These are phyloP conservation scores for Zoroaster sp. DNA, from an alignment of 53 echinoderm and acorn worm species.

Conservation along the genomic window DNA sequence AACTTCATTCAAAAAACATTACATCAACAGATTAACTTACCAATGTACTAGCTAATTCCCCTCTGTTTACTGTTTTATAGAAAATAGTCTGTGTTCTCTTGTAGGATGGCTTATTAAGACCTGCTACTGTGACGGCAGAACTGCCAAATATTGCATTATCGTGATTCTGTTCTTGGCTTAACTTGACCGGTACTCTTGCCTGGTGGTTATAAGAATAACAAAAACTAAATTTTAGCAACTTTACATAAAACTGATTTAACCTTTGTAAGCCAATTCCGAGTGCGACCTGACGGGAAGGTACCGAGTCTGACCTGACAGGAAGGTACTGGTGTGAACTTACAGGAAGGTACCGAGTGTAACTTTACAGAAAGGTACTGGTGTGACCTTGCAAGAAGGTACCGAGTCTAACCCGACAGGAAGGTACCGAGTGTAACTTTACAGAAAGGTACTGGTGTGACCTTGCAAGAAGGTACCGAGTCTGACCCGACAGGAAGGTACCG, in stretches of 20 bases:
- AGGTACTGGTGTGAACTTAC: background rate
- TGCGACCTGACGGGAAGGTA: background rate
- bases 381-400: too few species aligned
- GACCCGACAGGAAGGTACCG: background rate
- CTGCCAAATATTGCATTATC: constrained; percentile 83
- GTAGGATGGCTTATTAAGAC: constrained; percentile 20
- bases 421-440: background rate
- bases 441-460: background rate
- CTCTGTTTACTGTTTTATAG: constrained; percentile 63
- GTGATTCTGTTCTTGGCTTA: constrained; percentile 62
- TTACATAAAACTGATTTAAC: too few species aligned
- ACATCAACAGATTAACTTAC: constrained; percentile 2
- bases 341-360: background rate
- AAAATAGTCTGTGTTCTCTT: constrained; percentile 36
- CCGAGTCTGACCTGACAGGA: background rate
- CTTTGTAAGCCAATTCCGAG: too few species aligned
- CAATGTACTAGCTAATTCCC: constrained; percentile 47
- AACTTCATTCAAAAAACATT: too few species aligned
- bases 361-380: background rate
- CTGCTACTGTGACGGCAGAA: constrained; percentile 5
- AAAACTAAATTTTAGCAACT: background rate
- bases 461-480: background rate
- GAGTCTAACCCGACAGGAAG: too few species aligned
- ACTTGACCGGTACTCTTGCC: background rate
- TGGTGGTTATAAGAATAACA: background rate